These are phyloP conservation scores for Myrmecophaga tridactyla DNA, from an alignment of 2,113 vertebrate species.

Conservation along the genomic window DNA sequence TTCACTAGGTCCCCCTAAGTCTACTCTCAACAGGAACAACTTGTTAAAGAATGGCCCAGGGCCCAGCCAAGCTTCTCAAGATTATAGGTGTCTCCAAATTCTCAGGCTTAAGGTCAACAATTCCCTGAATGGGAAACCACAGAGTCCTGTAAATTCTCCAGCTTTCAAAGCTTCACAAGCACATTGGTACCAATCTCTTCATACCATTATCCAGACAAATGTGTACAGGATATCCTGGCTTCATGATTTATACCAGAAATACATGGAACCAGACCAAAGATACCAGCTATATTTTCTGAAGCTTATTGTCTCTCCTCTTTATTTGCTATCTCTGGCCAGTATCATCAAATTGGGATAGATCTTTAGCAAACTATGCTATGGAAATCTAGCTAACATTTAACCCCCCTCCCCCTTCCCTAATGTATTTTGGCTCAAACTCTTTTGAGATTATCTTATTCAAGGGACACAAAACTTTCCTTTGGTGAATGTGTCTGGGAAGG, in stretches of 20 bases:
- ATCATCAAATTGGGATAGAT: conserved; percentile 27
- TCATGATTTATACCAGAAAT: conserved; percentile 25
- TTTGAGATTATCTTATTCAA: conserved; percentile 40
- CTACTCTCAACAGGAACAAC: neutral
- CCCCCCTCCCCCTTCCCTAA: neutral
- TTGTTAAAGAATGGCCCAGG: conserved; percentile 11
- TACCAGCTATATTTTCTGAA: conserved; percentile 31
- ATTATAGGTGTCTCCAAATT: conserved; percentile 13
- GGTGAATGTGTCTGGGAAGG: conserved; percentile 30
- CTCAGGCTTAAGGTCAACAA: conserved; percentile 9
- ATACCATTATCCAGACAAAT: neutral
- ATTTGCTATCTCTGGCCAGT: conserved; percentile 20
- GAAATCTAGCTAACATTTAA: conserved; percentile 47
- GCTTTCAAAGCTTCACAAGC: neutral
- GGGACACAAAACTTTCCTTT: conserved; percentile 32
- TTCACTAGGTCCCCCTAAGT: neutral
- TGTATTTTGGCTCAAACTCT: conserved; percentile 13
- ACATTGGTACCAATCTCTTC: neutral
- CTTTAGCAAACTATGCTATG: conserved; percentile 14
- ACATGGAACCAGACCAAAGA: neutral
- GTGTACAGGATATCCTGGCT: neutral
- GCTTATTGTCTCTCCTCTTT: neutral
- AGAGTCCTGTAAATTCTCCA: conserved; percentile 14
- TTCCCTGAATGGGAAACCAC: neutral
- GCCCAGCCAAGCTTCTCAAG: neutral